Evolutionary conservation across 2,797 vertebrate species (phyloP), one percentile per base, ranked within the genome.

Genomic region (Argyrosomus regius): DNA sequence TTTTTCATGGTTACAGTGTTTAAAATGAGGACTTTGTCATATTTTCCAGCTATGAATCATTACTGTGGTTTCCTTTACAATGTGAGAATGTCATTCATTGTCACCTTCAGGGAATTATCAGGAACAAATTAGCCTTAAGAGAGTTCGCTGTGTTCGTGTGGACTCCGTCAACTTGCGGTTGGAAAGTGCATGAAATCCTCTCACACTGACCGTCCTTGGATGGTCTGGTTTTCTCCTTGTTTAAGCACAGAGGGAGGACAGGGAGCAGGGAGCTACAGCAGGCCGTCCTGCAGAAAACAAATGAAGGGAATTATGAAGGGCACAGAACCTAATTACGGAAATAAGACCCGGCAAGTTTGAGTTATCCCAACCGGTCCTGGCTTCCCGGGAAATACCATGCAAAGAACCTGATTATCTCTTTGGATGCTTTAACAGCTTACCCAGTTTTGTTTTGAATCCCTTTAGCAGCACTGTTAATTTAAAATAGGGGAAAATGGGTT

Each of bases 271-370:
- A 72, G 48, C 41, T 45, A 2, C 52, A 71, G 35, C 43, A 56
- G 39, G 43, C 35, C 6, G 18, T 79, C 73, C 78, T 39, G 43
- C 71, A 52, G 28, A 63, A 72, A 81, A 77, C 72, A 70, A 83
- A 56, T 24, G 72, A 77, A 65, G 53, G 69, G 74, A 84, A 85
- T 87, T 69, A 72, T 41, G 46, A 62, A 86, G 80, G 80, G 63
- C 74, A 82, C 64, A 46, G 57, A 70, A 87, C 77, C 57, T 77
- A 89, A 92, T 90, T 92, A 91, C 73, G 84, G 71, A 86, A 91
- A 83, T 72, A 49, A 80, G 80, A 88, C 78, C 58, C 24, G 45
- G 83, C 84, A 74, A 87, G 77, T 79, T 84, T 14, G 78, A 81
- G 75, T 85, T 85, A 73, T 83, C 64, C 75, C 61, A 77, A 53